Conservation (phyloP, 1,140 invertebrate genomes). For the Acromyrmex heyeri region DNA sequence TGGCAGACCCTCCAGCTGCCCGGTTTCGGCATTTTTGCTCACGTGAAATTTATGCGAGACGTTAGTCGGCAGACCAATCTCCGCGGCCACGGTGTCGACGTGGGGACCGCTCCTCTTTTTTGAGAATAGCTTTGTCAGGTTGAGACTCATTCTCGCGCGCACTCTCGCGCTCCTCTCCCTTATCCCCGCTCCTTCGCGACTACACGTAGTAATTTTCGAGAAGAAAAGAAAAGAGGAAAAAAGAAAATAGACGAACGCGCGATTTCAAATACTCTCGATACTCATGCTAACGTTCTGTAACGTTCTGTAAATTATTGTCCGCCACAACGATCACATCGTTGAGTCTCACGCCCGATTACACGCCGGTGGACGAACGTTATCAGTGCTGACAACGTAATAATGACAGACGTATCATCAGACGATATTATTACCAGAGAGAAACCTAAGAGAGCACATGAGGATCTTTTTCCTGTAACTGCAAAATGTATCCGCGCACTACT, state of each 20-base stretch:
- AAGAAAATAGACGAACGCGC: not conserved
- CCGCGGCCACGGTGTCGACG: conserved; percentile 84
- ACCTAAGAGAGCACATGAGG: too few species aligned
- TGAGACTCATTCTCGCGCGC: conserved; percentile 83
- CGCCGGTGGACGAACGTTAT: not conserved
- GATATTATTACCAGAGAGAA: too few species aligned
- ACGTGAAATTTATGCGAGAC: conserved; percentile 94
- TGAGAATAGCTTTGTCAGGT: conserved; percentile 83
- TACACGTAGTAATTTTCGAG: not conserved
- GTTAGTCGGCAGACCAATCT: conserved; percentile 92
- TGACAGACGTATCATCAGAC: too few species aligned
- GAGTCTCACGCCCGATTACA: conserved; percentile 31
- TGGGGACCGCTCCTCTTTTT: conserved; percentile 78
- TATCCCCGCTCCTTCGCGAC: not conserved
- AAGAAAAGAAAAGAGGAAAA: not conserved
- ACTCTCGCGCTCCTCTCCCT: conserved; percentile 21
- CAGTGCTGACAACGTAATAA: not conserved
- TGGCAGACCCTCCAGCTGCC: conserved; percentile 93
- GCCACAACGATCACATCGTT: conserved; percentile 11
- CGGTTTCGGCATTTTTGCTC: conserved; percentile 91
- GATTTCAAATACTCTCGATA: not conserved
- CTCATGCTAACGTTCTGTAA: not conserved
- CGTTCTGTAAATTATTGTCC: too few species aligned
- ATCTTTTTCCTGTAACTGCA: too few species aligned
- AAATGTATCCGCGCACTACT: too few species aligned